A percentile compares a stretch with the other conserved stretches of the same genome.
phyloP scores from a whole-genome alignment of 2,113 vertebrate genomes.

The Pluvianellus socialis region DNA sequence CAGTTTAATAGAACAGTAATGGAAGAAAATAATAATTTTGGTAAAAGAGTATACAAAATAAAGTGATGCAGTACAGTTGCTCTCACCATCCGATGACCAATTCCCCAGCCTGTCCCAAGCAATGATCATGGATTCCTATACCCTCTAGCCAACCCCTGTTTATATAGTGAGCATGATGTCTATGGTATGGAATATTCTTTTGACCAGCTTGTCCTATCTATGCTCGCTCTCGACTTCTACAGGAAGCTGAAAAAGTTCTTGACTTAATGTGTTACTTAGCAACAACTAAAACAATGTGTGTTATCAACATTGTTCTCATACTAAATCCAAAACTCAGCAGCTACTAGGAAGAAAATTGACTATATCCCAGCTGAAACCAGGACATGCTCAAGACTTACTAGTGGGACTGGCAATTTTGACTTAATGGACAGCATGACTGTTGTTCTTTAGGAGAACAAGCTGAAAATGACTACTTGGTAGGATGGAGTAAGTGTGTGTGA shows the following conservation, averaged over 20 bases:
- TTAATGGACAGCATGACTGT: too few relatives aligned
- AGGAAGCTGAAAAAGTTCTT: not conserved
- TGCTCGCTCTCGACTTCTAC: not conserved
- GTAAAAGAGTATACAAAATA: not conserved
- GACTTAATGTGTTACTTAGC: not conserved
- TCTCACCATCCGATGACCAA: not conserved
- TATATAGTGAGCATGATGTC: not conserved
- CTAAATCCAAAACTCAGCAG: not conserved
- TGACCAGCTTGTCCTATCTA: not conserved
- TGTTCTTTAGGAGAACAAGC: not conserved
- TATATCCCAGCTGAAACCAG: not conserved
- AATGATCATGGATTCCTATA: not conserved
- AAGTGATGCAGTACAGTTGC: not conserved
- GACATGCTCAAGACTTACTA: not conserved
- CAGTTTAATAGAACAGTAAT: not conserved
- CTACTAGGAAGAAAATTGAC: not conserved
- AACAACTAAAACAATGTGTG: not conserved
- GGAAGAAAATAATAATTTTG: not conserved
- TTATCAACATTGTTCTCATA: not conserved
- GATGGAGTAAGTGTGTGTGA: not conserved
- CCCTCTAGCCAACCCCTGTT: not conserved
- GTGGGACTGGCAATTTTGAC: not conserved
- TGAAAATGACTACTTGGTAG: not conserved
- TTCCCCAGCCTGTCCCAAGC: not conserved
- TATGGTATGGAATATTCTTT: not conserved